Percentiles rank a stretch among this genome's conserved stretches.
These are phyloP conservation scores for Lepus oiostolus DNA, from an alignment of 2,797 vertebrate species.

Conservation along the genomic window DNA sequence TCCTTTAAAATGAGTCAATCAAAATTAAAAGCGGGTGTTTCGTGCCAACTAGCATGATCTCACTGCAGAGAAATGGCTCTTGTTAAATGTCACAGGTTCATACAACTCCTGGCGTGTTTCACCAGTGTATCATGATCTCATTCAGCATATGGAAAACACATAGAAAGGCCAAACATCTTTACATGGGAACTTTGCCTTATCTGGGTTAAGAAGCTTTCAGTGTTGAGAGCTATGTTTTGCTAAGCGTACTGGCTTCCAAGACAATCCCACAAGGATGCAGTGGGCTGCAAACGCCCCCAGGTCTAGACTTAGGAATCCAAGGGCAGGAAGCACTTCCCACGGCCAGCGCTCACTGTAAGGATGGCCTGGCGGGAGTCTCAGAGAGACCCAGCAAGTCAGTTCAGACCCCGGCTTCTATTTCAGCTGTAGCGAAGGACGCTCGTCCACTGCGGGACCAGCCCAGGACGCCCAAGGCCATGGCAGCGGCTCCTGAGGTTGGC, in stretches of 20 bases:
- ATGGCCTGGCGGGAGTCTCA: neutral
- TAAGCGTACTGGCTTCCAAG: constrained; percentile 22
- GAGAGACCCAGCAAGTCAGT: neutral
- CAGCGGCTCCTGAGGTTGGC: too few species aligned
- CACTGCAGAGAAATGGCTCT: constrained; percentile 78
- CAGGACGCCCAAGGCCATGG: too few species aligned
- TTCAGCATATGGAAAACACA: constrained; percentile 86
- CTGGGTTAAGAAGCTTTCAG: constrained; percentile 85
- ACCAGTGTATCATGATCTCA: constrained; percentile 80
- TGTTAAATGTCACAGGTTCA: constrained; percentile 81
- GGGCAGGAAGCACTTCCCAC: neutral
- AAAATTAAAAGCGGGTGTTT: too few species aligned
- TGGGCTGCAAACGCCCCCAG: neutral
- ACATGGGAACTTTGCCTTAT: constrained; percentile 76
- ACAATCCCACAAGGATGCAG: neutral
- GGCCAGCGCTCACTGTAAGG: neutral
- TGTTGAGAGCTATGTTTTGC: constrained; percentile 86
- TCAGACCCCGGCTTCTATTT: neutral
- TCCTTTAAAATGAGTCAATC: too few species aligned
- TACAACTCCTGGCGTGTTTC: constrained; percentile 83
- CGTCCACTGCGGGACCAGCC: too few species aligned
- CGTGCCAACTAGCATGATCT: constrained; percentile 78
- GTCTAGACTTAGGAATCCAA: neutral
- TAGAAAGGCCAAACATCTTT: constrained; percentile 84
- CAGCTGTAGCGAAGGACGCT: neutral